These are phyloP conservation scores for Drosophila elegans DNA, from an alignment of 1,140 invertebrate species.

Conservation along the genomic window DNA sequence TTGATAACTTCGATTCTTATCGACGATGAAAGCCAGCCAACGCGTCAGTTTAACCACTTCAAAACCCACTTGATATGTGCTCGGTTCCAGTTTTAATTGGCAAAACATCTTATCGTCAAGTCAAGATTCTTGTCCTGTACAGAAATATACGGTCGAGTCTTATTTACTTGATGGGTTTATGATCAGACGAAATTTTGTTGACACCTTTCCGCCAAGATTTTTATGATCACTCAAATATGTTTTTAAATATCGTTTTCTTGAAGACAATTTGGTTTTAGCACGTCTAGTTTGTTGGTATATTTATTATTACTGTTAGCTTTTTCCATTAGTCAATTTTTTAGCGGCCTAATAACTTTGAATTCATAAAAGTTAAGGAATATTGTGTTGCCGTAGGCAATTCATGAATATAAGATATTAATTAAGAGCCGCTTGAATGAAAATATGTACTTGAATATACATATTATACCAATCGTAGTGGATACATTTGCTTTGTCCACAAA, in stretches of 20 bases:
- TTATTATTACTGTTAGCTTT: conserved; percentile 4
- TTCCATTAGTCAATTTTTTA: conserved; percentile 18
- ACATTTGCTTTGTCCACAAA: background rate
- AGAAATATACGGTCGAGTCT: conserved; percentile 1
- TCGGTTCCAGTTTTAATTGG: conserved; percentile 35
- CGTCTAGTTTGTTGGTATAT: background rate
- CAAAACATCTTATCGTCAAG: conserved; percentile 30
- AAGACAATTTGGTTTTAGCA: conserved; percentile 13
- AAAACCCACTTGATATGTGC: conserved; percentile 47
- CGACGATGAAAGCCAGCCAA: conserved; percentile 34
- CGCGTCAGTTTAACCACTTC: conserved; percentile 51
- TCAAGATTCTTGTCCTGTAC: conserved; percentile 20
- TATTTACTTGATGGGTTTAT: conserved; percentile 53
- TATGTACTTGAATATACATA: no score
- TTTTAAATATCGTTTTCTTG: conserved; percentile 34
- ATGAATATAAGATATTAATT: no score
- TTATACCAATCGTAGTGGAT: no score
- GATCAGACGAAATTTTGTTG: conserved; percentile 30
- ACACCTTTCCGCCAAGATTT: conserved; percentile 44
- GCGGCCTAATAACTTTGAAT: background rate
- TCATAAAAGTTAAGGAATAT: background rate
- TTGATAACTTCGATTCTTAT: conserved; percentile 49
- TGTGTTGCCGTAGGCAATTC: background rate
- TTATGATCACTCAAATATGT: conserved; percentile 45
- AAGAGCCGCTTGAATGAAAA: no score